A percentile compares a stretch with the other conserved stretches of the same genome.
Evolutionary conservation across 2,797 vertebrate genomes (phyloP).

Genomic region (Falco rusticolus): DNA sequence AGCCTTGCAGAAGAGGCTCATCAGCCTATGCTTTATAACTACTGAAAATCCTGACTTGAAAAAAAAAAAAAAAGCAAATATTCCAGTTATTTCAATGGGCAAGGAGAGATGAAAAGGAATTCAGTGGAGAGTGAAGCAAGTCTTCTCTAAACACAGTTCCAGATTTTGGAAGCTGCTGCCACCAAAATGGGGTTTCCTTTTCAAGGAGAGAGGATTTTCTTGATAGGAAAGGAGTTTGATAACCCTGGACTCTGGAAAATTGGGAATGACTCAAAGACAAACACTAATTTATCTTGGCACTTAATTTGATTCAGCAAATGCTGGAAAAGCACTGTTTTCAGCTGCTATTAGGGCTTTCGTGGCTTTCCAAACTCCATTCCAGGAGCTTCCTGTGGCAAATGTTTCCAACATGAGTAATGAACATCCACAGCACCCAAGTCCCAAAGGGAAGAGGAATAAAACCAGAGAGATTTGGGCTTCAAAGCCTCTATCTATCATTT

Average conservation of each 20-base stretch:
- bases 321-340: constrained; percentile 24
- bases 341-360: constrained; percentile 54
- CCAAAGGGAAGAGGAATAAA: constrained; percentile 11
- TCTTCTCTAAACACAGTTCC: not conserved
- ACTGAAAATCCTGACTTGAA: not conserved
- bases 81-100: not conserved
- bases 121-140: not conserved
- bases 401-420: constrained; percentile 78
- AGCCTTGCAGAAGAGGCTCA: not conserved
- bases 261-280: constrained; percentile 43
- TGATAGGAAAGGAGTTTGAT: not conserved
- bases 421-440: constrained; percentile 65
- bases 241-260: not conserved
- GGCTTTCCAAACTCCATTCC: constrained; percentile 61
- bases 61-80: not conserved
- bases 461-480: constrained; percentile 1
- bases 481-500: constrained; percentile 26
- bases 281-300: constrained; percentile 56
- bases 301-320: constrained; percentile 68
- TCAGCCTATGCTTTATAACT: not conserved
- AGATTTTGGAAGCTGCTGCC: not conserved
- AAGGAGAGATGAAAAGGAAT: not conserved
- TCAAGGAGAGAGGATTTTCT: not conserved
- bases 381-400: constrained; percentile 64
- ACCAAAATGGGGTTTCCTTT: not conserved